These are phyloP conservation scores for Hypena proboscidalis DNA, from an alignment of 2,888 invertebrate species.

Conservation along the genomic window DNA sequence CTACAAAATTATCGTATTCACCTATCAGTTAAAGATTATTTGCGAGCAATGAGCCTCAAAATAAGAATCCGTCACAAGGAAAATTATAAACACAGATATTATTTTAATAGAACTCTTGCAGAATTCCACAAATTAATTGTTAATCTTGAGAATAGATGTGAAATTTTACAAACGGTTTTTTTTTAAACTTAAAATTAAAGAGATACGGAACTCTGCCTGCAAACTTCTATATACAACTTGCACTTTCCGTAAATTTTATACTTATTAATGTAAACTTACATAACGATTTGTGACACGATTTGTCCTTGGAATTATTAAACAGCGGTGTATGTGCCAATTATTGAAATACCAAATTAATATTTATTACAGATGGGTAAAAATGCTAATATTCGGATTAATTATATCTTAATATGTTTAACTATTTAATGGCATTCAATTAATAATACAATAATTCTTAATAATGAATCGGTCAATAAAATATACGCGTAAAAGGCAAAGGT, in stretches of 20 bases:
- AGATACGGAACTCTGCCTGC: too few relatives aligned
- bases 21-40: too few relatives aligned
- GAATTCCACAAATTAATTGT: too few relatives aligned
- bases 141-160: too few relatives aligned
- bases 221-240: too few relatives aligned
- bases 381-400: neutral
- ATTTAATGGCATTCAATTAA: constrained; percentile 19
- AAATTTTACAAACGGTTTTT: too few relatives aligned
- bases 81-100: too few relatives aligned
- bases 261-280: neutral
- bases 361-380: neutral
- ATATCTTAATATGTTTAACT: neutral
- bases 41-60: too few relatives aligned
- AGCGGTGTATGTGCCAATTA: neutral
- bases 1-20: too few relatives aligned
- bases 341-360: constrained; percentile 1
- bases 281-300: neutral
- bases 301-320: constrained; percentile 1
- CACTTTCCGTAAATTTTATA: neutral
- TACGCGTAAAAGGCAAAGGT: constrained; percentile 45
- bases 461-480: constrained; percentile 27
- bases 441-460: constrained; percentile 25
- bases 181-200: too few relatives aligned
- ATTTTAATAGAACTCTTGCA: too few relatives aligned
- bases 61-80: too few relatives aligned